phyloP scores from a whole-genome alignment of 2,888 invertebrate genomes.

The Drosophila neoperkinsi region DNA sequence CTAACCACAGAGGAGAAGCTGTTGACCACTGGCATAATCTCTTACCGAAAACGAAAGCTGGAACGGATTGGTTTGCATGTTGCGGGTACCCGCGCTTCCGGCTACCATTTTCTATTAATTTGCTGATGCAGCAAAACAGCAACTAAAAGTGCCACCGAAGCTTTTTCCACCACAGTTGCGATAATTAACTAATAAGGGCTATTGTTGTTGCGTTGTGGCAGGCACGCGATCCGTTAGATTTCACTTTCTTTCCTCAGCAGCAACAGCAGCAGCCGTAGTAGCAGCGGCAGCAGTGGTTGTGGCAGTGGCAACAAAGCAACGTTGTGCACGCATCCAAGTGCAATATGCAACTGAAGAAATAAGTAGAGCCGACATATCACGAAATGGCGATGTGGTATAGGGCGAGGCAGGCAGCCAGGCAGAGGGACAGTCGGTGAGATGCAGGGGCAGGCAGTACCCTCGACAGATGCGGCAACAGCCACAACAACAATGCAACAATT shows the following conservation, averaged over 20 bases:
- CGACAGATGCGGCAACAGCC: slow-evolving; percentile 44
- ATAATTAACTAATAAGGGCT: slow-evolving; percentile 57
- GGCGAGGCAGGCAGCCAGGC: slow-evolving; percentile 27
- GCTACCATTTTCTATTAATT: slow-evolving; percentile 66
- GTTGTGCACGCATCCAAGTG: slow-evolving; percentile 66
- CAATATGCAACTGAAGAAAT: slow-evolving; percentile 72
- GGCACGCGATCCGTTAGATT: slow-evolving; percentile 69
- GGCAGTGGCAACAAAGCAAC: slow-evolving; percentile 9
- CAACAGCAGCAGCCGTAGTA: not conserved
- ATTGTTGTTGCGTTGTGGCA: slow-evolving; percentile 45
- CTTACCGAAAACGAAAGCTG: slow-evolving; percentile 81
- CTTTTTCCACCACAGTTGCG: slow-evolving; percentile 22
- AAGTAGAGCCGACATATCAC: slow-evolving; percentile 17
- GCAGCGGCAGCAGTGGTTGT: not conserved
- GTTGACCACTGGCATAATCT: slow-evolving; percentile 1
- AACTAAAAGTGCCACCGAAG: slow-evolving; percentile 19
- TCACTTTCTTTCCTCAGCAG: slow-evolving; percentile 61
- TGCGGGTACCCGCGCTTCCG: slow-evolving; percentile 64
- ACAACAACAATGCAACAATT: slow-evolving; percentile 45
- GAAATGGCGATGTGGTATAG: slow-evolving; percentile 21
- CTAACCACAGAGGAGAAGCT: not conserved
- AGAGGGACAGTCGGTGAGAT: slow-evolving; percentile 1
- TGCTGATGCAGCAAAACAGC: not conserved
- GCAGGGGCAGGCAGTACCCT: slow-evolving; percentile 36
- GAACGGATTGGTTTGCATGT: slow-evolving; percentile 64